Evolutionary conservation across 2,113 vertebrate species (phyloP).

Genomic region (Mobula hypostoma): DNA sequence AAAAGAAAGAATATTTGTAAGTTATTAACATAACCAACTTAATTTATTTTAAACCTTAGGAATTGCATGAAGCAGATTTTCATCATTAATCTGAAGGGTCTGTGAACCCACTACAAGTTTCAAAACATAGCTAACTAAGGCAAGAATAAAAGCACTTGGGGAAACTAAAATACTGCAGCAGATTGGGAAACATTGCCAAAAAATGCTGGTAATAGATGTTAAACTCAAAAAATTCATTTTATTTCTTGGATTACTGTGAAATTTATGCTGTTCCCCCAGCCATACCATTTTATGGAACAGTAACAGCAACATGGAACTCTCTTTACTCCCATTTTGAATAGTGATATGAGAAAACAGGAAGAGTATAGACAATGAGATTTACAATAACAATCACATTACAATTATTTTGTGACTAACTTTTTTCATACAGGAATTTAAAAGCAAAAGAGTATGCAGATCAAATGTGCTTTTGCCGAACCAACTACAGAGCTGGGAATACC

Average conservation of each 20-base stretch:
- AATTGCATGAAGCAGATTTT: neutral
- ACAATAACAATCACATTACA: neutral
- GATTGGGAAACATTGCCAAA: neutral
- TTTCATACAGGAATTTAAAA: neutral
- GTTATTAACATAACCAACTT: neutral
- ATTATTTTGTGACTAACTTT: neutral
- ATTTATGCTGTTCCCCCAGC: neutral
- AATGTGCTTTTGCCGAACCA: neutral
- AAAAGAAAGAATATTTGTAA: neutral
- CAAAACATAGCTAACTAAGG: neutral
- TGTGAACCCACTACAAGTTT: neutral
- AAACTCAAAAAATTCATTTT: neutral
- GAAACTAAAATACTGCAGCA: neutral
- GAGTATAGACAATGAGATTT: neutral
- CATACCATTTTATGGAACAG: neutral
- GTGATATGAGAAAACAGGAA: neutral
- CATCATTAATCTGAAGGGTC: neutral
- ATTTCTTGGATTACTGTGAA: conserved; percentile 8
- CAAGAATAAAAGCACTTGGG: neutral
- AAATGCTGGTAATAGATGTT: neutral
- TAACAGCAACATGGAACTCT: conserved; percentile 1
- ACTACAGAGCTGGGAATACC: neutral
- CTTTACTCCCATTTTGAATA: neutral
- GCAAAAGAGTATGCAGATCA: neutral
- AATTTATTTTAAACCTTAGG: neutral